These are phyloP conservation scores for Mylabris sibirica DNA, from an alignment of 2,888 invertebrate species.

Conservation along the genomic window DNA sequence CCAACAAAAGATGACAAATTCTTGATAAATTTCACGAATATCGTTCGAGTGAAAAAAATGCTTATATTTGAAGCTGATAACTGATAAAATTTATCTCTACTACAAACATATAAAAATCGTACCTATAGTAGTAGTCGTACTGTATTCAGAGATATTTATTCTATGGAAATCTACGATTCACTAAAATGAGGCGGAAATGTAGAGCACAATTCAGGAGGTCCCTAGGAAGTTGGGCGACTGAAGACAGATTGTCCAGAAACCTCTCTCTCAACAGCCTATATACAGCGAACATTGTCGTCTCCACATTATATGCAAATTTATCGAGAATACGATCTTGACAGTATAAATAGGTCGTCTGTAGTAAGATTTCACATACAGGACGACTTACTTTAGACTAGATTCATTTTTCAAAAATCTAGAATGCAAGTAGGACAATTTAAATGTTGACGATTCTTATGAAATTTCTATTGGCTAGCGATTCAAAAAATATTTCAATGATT, in stretches of 20 bases:
- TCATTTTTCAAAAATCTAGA: too few species aligned
- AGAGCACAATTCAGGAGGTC: constrained; percentile 42
- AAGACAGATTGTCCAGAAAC: constrained; percentile 46
- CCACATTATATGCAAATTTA: constrained; percentile 49
- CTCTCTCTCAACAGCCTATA: constrained; percentile 42
- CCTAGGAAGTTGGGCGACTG: constrained; percentile 33
- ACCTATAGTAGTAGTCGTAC: background rate
- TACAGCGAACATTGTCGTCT: constrained; percentile 18
- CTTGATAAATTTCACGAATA: background rate
- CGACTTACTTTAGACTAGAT: too few species aligned
- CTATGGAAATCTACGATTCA: constrained; percentile 28
- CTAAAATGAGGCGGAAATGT: constrained; percentile 39
- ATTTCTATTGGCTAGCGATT: too few species aligned
- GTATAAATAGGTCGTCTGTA: constrained; percentile 2
- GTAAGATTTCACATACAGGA: too few species aligned
- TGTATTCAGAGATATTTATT: constrained; percentile 24
- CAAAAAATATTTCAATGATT: too few species aligned
- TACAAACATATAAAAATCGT: too few species aligned
- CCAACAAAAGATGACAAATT: background rate
- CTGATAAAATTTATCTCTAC: too few species aligned
- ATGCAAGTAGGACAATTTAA: too few species aligned
- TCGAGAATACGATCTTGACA: constrained; percentile 41
- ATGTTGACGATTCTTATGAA: too few species aligned
- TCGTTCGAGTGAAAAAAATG: background rate
- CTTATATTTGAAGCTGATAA: background rate